Base-by-base conservation (phyloP, 2,888 invertebrate species). In the Neoaliturus tenellus region DNA sequence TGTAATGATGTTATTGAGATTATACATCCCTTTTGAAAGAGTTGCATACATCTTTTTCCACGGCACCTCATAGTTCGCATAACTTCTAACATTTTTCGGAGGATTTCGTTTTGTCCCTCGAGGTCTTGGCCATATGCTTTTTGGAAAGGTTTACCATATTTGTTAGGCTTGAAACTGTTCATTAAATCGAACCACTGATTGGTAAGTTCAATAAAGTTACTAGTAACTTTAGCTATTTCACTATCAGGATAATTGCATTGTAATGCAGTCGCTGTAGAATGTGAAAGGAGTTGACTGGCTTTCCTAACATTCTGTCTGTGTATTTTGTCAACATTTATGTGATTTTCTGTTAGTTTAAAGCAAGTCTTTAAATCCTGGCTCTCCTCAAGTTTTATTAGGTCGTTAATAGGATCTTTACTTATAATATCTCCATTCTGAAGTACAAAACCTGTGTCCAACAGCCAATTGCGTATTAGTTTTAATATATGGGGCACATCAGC, bases 21-120 rank as follows among this genome's bases (percentile, higher is more conserved):
- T n/a, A 69, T 44, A 20, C 71, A 82, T 2, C 82, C 82, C 71
- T 82, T 82, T 28, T 82, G 82, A 69, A 82, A 82, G 10, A 71
- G 2, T 51, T 82, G 44, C 2, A 82, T 6, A 17, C 28, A 12
- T 0, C 41, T 82, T 69, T 82, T 82, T 6, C 82, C 82, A 71
- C 69, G 28, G 48, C 69, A 71, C 31, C 48, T 3, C 82, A 82
- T 82, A 5, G 41, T 44, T 71, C 2, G 44, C 44, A 82, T 82
- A 17, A 20, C 14, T 35, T 1, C 23, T 20, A 28, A n/a, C 62
- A 82, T 48, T 39, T 3, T 14, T 8, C 48, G n/a, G 0, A 82
- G 23, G 0, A 82, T 82, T 44, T 82, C 33, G 41, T 82, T 44
- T 71, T 82, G 82, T 41, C 71, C 23, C 0, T 41, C 71, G 2